Base-by-base conservation (phyloP, 1,140 invertebrate species). In the Helicoverpa zea region DNA sequence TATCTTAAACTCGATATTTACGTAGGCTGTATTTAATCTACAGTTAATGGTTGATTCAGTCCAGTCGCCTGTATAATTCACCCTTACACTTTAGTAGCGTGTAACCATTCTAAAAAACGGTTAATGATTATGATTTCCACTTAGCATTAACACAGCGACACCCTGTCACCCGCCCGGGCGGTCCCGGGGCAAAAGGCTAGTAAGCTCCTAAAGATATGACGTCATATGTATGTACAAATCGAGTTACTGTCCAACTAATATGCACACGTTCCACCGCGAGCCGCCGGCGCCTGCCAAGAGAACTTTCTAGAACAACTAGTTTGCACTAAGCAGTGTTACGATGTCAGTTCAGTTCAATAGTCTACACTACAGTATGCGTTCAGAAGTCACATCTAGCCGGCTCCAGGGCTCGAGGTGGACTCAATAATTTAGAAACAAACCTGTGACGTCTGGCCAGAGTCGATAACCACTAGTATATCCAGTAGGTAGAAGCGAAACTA, bases 191-290 rank as follows among this genome's bases (percentile, higher is more conserved):
- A 94, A 94, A 94, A 94, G 91, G 92, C 92, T 94, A 94, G 91
- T 94, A 94, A 94, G 93, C 93, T 94, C 93, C 92, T 94, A 94
- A 93, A 93, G 93, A 94, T 94, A 94, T 94, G 93, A 94, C 87
- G 86, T 93, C 89, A 92, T 84, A 91, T 90, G 88, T 92, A 91
- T 88, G 85, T 91, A 91, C 89, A 92, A 82, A 80, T 84, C 82
- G 75, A 81, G 83, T 81, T 83, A 75, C 81, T 80, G 73, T 85
- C 79, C 81, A 82, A 81, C 80, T 82, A 82, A 84, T 79, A 79
- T 85, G 76, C 70, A 64, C 70, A 61, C 63, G 13, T 30, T 18
- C 63, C 63, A 82, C 72, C 73, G 51, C 81, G 78, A 74, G 76
- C 43, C 59, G 58, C 35, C 4, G 16, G 2, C 11, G 30, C 4